Percentiles rank a stretch among this genome's conserved stretches.
These are phyloP conservation scores for Mormyrops boulengeri DNA, from an alignment of 2,797 vertebrate species.

Conservation along the genomic window DNA sequence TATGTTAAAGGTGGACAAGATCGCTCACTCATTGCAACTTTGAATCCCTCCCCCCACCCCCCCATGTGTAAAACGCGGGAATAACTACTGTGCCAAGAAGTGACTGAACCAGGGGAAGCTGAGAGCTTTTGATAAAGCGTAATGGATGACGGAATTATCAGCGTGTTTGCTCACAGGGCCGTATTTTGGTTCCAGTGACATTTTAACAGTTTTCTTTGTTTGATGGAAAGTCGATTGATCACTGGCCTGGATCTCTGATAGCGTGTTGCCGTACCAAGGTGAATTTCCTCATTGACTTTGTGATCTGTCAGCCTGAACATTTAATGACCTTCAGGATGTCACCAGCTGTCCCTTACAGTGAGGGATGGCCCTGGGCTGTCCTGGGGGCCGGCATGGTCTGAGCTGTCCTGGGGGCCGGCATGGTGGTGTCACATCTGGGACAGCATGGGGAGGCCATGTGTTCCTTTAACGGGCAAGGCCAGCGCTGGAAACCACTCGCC, in stretches of 20 bases:
- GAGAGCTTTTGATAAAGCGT: background rate
- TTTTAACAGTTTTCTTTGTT: background rate
- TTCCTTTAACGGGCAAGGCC: background rate
- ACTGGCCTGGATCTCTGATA: slow-evolving; percentile 10
- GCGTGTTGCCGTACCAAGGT: background rate
- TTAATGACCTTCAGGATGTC: background rate
- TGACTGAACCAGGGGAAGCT: background rate
- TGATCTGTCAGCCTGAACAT: slow-evolving; percentile 6
- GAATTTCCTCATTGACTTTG: slow-evolving; percentile 11
- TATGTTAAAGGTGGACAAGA: background rate
- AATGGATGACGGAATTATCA: background rate
- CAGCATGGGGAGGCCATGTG: background rate
- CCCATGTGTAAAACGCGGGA: background rate
- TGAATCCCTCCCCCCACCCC: background rate
- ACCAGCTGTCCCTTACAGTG: background rate
- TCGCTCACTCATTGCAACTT: background rate
- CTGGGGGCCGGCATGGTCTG: background rate
- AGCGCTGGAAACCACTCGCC: background rate
- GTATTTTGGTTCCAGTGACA: background rate
- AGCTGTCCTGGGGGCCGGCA: background rate
- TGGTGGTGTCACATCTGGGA: background rate
- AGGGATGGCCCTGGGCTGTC: background rate
- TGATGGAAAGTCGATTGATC: slow-evolving; percentile 11
- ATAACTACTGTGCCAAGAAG: background rate
- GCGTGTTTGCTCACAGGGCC: background rate